Evolutionary conservation across 2,888 invertebrate genomes (phyloP), one percentile per base, ranked within the genome.

Genomic region (Lepidocyrtinus sp.): DNA sequence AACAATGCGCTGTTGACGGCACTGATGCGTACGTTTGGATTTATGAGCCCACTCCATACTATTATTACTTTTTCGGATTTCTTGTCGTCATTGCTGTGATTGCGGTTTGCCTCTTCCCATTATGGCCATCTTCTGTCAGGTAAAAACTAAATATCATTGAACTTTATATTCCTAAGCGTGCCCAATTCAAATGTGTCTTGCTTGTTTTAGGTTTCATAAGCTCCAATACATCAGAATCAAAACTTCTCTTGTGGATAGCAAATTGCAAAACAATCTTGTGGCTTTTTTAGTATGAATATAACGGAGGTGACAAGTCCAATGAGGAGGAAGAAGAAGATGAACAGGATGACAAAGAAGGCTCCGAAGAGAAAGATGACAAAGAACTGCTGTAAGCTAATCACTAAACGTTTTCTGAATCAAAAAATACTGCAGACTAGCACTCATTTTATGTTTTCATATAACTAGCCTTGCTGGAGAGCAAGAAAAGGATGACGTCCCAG

Each of bases 21-120:
- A 91, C 94, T 46, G 98, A 99, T 89, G 98, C 98, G 0, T 99
- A 96, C 89, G 98, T 98, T 24, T 99, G 98, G 98, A 95, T 98
- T 83, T 99, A 97, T 89, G 98, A 98, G 89, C 98, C 98, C 0
- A 96, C 97, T 88, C 97, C 97, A 55, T 93, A 95, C 89, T 94
- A 96, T 90, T 96, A 96, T 89, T 98, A 97, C 95, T 91, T 98
- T 85, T 94, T 96, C 87, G 98, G 98, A n/a, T 92, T 94, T 7
- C 90, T 95, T 2, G 91, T 95, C 83, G 96, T 99, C 27, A 90
- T 98, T 74, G 98, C 96, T 22, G 96, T 97, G 27, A 96, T 99
- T 87, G 95, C 94, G 15, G 93, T 99, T 50, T 99, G 99, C 89
- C 92, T 99, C 88, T 99, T 99, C 90, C 99, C 99, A n/a, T 90